Evolutionary conservation across 2,113 vertebrate species (phyloP).

Genomic region (Vulpes vulpes): DNA sequence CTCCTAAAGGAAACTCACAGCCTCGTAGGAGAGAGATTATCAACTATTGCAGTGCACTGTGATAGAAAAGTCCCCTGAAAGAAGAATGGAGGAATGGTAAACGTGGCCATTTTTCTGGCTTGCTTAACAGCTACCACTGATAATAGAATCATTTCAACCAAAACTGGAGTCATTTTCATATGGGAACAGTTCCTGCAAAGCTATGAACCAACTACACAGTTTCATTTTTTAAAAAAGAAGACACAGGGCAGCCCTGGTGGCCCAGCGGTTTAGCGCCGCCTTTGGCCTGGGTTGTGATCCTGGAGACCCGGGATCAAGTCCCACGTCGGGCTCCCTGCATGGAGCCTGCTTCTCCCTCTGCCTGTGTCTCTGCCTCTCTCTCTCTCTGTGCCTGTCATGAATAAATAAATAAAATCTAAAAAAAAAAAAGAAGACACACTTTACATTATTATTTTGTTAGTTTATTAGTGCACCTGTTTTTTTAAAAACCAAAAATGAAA

Average conservation of each 20-base stretch:
- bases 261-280: too few relatives aligned
- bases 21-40: not conserved
- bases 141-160: constrained; percentile 18
- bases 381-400: too few relatives aligned
- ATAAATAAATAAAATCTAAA: too few relatives aligned
- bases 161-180: constrained; percentile 15
- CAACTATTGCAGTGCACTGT: not conserved
- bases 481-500: not conserved
- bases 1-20: not conserved
- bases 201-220: not conserved
- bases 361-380: too few relatives aligned
- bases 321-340: too few relatives aligned
- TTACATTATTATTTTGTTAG: not conserved
- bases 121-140: constrained; percentile 13
- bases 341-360: too few relatives aligned
- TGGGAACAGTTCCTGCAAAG: not conserved
- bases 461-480: not conserved
- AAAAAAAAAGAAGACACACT: not conserved
- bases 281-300: too few relatives aligned
- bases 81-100: not conserved
- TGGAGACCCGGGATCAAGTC: too few relatives aligned
- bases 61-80: not conserved
- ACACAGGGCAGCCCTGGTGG: too few relatives aligned
- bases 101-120: not conserved
- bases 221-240: not conserved